A percentile compares a stretch with the other conserved stretches of the same genome.
Evolutionary conservation across 1,140 invertebrate genomes (phyloP).

Genomic region (Drosophila lini): DNA sequence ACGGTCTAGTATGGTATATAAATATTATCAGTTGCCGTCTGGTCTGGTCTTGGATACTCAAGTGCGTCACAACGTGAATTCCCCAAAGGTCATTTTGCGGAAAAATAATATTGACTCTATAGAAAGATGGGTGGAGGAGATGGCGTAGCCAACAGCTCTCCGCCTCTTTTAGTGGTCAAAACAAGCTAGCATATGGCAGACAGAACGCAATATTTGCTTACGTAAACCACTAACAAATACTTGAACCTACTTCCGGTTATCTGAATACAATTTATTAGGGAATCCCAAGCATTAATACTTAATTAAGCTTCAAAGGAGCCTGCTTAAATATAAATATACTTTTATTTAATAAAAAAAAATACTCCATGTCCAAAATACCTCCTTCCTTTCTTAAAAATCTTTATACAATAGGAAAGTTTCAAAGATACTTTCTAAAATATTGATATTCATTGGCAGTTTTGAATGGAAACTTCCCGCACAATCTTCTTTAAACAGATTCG

Average conservation of each 20-base stretch:
- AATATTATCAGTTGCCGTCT: conserved; percentile 24
- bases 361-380: neutral
- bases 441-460: neutral
- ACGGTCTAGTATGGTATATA: neutral
- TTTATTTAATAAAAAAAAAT: neutral
- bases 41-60: neutral
- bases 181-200: conserved; percentile 9
- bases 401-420: neutral
- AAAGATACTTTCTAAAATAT: conserved; percentile 7
- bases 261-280: neutral
- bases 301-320: neutral
- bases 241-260: conserved; percentile 1
- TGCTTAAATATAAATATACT: neutral
- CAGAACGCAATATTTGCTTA: conserved; percentile 2
- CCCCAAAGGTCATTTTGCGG: conserved; percentile 42
- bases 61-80: conserved; percentile 51
- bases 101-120: conserved; percentile 18
- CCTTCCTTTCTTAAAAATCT: neutral
- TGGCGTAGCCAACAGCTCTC: conserved; percentile 25
- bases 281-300: neutral
- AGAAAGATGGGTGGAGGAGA: conserved; percentile 4
- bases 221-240: conserved; percentile 5
- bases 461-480: neutral
- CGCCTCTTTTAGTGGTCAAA: conserved; percentile 24
- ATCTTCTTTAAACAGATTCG: neutral